Evolutionary conservation across 1,140 invertebrate genomes (phyloP).

Genomic region (Drosophila eugracilis): DNA sequence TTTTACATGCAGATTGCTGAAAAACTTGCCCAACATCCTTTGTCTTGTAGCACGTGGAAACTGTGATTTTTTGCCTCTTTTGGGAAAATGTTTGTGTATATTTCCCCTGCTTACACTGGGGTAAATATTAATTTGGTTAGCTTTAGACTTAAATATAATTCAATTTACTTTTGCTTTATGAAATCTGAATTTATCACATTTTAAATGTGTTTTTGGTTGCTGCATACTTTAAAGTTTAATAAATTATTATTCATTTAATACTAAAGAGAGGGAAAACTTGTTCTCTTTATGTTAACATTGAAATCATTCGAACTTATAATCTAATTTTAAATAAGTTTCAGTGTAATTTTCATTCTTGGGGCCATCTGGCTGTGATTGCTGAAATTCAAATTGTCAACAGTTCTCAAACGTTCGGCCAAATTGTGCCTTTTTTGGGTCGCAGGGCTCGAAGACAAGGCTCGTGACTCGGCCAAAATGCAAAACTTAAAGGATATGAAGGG

Average conservation of each 20-base stretch:
- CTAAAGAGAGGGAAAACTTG: no score
- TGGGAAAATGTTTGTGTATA: constrained; percentile 3
- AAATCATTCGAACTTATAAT: no score
- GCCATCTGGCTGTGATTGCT: constrained; percentile 34
- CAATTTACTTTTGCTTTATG: no score
- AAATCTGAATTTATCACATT: no score
- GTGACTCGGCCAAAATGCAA: not conserved
- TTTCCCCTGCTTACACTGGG: not conserved
- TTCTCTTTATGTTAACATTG: no score
- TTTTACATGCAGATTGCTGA: constrained; percentile 56
- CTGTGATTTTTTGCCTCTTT: constrained; percentile 36
- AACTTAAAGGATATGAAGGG: not conserved
- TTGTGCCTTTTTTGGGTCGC: constrained; percentile 51
- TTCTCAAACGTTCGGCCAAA: constrained; percentile 55
- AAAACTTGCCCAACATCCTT: constrained; percentile 62
- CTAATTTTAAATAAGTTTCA: not conserved
- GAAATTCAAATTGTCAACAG: constrained; percentile 75
- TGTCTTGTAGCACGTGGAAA: constrained; percentile 50
- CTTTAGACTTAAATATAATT: not conserved
- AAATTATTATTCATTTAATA: no score
- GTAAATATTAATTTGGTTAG: not conserved
- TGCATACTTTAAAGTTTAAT: no score
- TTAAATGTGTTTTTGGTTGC: not conserved
- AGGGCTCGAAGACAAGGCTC: constrained; percentile 4
- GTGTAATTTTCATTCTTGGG: constrained; percentile 7